Conservation (phyloP, 1,140 invertebrate species). For the Marisa cornuarietis region DNA sequence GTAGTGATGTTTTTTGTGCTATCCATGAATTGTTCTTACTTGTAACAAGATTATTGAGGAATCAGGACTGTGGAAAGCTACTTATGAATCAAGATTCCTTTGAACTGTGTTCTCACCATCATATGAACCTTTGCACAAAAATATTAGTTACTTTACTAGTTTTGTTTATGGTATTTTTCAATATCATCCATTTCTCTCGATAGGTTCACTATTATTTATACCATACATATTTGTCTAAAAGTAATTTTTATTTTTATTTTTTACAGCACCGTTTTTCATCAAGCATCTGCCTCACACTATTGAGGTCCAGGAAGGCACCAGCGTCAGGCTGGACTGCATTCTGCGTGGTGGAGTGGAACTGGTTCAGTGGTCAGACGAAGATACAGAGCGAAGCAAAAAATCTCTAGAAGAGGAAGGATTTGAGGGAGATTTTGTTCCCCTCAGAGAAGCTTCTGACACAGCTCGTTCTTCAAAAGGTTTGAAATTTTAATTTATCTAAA, state of each 20-base stretch:
- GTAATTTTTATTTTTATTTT: constrained; percentile 14
- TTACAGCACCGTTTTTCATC: constrained; percentile 62
- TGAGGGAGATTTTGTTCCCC: constrained; percentile 50
- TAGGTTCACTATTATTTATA: too few relatives aligned
- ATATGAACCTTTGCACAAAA: too few relatives aligned
- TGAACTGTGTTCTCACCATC: too few relatives aligned
- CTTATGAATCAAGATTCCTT: too few relatives aligned
- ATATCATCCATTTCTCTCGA: too few relatives aligned
- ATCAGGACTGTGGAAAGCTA: too few relatives aligned
- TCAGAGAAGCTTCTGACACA: constrained; percentile 3
- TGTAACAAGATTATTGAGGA: too few relatives aligned
- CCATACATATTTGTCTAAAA: constrained; percentile 3
- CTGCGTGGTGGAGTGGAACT: constrained; percentile 53
- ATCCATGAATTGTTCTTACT: too few relatives aligned
- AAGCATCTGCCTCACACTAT: constrained; percentile 59
- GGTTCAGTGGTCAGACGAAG: constrained; percentile 35
- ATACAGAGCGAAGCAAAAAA: constrained; percentile 34
- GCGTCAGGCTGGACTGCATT: constrained; percentile 57
- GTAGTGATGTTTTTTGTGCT: too few relatives aligned
- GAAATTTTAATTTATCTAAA: background rate
- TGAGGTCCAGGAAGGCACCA: constrained; percentile 58
- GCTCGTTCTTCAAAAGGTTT: background rate
- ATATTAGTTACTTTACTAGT: too few relatives aligned
- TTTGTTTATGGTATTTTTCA: too few relatives aligned
- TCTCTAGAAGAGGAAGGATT: constrained; percentile 47